Evolutionary conservation across 2,797 vertebrate genomes (phyloP).

Genomic region (Mormyrops boulengeri): DNA sequence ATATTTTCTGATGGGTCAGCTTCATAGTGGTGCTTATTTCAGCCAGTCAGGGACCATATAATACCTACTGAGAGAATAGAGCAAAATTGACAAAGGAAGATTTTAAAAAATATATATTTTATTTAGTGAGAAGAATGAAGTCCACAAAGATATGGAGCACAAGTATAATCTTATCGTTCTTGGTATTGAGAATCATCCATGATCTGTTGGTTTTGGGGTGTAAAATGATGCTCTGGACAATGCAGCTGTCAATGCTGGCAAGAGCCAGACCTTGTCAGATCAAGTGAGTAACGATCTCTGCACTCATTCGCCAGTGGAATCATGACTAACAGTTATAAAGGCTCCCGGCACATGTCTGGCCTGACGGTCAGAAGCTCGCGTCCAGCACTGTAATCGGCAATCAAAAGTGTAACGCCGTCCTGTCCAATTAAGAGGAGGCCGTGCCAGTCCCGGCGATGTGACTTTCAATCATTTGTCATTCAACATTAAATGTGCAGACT

Average conservation of each 20-base stretch:
- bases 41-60: not conserved
- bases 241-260: not conserved
- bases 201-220: not conserved
- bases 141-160: not conserved
- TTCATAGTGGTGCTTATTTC: not conserved
- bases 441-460: constrained; percentile 11
- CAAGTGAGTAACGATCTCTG: not conserved
- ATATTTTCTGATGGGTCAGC: not conserved
- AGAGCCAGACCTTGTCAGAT: not conserved
- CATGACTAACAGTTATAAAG: not conserved
- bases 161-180: not conserved
- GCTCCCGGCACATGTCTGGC: not conserved
- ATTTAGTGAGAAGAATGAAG: not conserved
- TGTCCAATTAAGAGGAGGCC: constrained; percentile 16
- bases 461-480: constrained; percentile 22
- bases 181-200: not conserved
- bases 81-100: not conserved
- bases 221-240: not conserved
- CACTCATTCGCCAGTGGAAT: not conserved
- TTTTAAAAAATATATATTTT: not conserved
- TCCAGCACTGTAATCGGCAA: constrained; percentile 9
- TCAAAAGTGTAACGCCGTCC: constrained; percentile 15
- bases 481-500: constrained; percentile 30
- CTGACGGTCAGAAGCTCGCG: not conserved
- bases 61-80: not conserved